These are phyloP conservation scores for Galeruca laticollis DNA, from an alignment of 2,888 invertebrate genomes.

Conservation along the genomic window DNA sequence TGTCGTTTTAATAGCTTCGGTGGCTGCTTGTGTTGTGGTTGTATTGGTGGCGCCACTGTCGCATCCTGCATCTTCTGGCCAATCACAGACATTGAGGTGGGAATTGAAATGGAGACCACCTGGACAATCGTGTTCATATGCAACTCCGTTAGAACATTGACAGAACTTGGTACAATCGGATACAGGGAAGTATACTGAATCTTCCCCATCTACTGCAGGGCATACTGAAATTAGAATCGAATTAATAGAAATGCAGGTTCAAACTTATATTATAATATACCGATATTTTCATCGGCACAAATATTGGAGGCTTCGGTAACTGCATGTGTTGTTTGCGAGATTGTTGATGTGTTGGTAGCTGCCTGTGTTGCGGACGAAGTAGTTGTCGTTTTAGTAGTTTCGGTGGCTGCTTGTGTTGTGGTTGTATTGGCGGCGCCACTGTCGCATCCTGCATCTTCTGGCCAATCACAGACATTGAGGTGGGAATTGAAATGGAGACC, in stretches of 20 bases:
- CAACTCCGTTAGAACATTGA: conserved; percentile 42
- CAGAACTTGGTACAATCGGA: conserved; percentile 41
- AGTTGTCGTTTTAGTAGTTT: not conserved
- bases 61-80: conserved; percentile 30
- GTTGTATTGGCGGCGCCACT: conserved; percentile 1
- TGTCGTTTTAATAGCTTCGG: not conserved
- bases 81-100: conserved; percentile 40
- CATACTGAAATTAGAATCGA: conserved; percentile 20
- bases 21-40: not conserved
- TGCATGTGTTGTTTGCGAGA: not conserved
- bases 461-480: conserved; percentile 41
- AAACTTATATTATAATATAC: not conserved
- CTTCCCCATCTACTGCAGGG: conserved; percentile 35
- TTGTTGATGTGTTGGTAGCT: not conserved
- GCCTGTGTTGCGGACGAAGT: not conserved
- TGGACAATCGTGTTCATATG: conserved; percentile 38
- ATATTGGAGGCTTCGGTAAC: not conserved
- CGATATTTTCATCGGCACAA: not conserved
- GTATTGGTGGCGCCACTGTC: conserved; percentile 5
- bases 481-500: conserved; percentile 42
- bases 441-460: conserved; percentile 35
- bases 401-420: not conserved
- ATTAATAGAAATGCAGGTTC: not conserved
- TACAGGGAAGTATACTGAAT: conserved; percentile 39
- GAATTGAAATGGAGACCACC: conserved; percentile 41